Percentiles rank a stretch among this genome's conserved stretches.
Evolutionary conservation across 2,888 invertebrate genomes (phyloP).

Genomic region (Rapana venosa): DNA sequence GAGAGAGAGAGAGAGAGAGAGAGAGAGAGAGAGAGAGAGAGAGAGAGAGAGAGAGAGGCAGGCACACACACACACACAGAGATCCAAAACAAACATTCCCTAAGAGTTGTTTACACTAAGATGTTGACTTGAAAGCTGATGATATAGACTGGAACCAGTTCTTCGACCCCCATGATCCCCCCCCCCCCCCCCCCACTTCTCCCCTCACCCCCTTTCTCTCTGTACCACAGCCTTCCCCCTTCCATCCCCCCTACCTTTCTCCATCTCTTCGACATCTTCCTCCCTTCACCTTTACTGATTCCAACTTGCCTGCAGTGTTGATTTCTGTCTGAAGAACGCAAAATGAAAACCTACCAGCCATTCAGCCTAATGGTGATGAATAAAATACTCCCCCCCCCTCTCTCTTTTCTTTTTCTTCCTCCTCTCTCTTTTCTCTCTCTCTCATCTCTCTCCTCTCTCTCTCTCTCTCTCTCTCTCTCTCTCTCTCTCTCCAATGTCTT

Average conservation of each 20-base stretch:
- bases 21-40: neutral
- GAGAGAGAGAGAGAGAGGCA: neutral
- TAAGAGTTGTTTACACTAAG: no score
- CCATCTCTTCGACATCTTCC: neutral
- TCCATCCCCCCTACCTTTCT: neutral
- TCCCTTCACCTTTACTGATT: no score
- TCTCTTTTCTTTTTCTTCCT: neutral
- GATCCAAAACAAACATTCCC: no score
- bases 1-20: neutral
- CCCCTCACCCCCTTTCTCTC: neutral
- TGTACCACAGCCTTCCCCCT: neutral
- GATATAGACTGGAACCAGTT: neutral
- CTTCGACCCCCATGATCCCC: neutral
- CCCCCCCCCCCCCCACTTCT: neutral
- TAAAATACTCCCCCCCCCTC: neutral
- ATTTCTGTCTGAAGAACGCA: neutral
- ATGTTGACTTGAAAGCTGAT: no score
- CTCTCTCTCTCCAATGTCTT: neutral
- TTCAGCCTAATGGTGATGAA: neutral
- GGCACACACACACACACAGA: neutral
- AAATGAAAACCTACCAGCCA: neutral
- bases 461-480: neutral
- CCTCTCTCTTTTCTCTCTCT: no score
- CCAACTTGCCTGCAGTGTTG: neutral
- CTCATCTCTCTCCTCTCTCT: no score